Evolutionary conservation across 2,888 invertebrate species (phyloP), one percentile per base, ranked within the genome.

Genomic region (Tuberolachnus salignus): DNA sequence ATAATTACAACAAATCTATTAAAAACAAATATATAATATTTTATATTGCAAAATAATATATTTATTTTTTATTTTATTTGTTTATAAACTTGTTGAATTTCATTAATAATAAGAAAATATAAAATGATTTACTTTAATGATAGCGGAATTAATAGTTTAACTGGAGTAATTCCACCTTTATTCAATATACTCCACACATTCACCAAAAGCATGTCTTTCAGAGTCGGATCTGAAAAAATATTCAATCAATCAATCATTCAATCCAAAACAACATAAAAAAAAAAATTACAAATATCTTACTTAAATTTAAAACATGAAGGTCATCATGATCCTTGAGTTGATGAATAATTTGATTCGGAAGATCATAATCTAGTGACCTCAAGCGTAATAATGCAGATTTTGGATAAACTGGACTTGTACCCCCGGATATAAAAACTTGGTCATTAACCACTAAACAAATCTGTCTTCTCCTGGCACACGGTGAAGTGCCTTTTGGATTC

Each of bases 391-490:
- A 1, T 49, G 1, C 0, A 16, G 59, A 0, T 61, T 42, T 78
- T 8, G 34, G 34, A 46, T 19, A 10, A 57, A 46, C n/a, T 14
- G 78, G 78, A 69, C 94, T 95, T 80, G 95, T 95, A 57, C 97
- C 97, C 66, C 96, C 96, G 87, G 97, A 97, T 80, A 96, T 87
- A 85, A 90, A 95, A 83, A 95, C 89, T 84, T 90, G 88, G 82
- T 91, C 88, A 16, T 88, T 90, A 83, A 92, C 89, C 64, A 93
- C 87, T 83, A 94, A 88, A 84, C 94, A 94, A 72, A 92, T 94
- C 86, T 96, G 96, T 67, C 93, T 87, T 82, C 93, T 86, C 66
- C 92, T 87, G 80, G 89, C 88, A 83, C 89, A 88, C 0, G 92
- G 91, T n/a, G 88, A 85, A 72, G 85, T 85, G 0, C 92, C 92